A percentile compares a stretch with the other conserved stretches of the same genome.
Conservation (phyloP, 53 echinoderm and acorn worm genomes). For the Apostichopus leukothele region DNA sequence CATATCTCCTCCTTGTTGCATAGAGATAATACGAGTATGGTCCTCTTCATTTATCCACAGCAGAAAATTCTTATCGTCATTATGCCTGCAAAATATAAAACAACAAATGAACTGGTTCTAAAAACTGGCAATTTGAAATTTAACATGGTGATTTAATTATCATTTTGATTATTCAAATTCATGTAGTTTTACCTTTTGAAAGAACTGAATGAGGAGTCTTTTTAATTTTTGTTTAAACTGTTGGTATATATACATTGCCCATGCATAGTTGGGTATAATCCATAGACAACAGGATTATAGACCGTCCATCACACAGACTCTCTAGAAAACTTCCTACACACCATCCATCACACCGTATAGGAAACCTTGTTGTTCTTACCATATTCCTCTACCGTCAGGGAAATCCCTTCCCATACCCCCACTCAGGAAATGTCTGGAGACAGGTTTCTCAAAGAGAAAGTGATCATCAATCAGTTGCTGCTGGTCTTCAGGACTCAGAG, state of each 20-base stretch:
- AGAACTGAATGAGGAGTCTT: no score
- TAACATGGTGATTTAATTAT: no score
- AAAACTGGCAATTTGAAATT: no score
- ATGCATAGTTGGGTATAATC: no score
- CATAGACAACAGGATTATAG: no score
- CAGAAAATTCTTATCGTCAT: constrained; percentile 90
- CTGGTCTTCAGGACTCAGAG: constrained; percentile 65
- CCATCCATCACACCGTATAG: no score
- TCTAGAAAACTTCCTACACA: no score
- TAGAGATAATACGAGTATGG: constrained; percentile 94
- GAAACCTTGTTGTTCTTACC: constrained; percentile 53
- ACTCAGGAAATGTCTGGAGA: constrained; percentile 91
- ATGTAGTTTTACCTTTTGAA: no score
- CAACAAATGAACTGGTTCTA: not conserved
- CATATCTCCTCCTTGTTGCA: constrained; percentile 96
- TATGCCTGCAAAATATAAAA: constrained; percentile 65
- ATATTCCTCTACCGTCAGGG: constrained; percentile 93
- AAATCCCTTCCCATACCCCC: constrained; percentile 97
- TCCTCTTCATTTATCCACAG: constrained; percentile 98
- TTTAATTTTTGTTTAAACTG: no score
- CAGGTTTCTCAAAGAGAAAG: constrained; percentile 89
- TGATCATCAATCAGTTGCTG: constrained; percentile 89
- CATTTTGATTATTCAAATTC: no score
- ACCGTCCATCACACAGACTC: no score
- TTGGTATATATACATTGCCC: no score